A percentile compares a stretch with the other conserved stretches of the same genome.
Conservation (phyloP, 2,888 invertebrate genomes). For the Bombylius major region DNA sequence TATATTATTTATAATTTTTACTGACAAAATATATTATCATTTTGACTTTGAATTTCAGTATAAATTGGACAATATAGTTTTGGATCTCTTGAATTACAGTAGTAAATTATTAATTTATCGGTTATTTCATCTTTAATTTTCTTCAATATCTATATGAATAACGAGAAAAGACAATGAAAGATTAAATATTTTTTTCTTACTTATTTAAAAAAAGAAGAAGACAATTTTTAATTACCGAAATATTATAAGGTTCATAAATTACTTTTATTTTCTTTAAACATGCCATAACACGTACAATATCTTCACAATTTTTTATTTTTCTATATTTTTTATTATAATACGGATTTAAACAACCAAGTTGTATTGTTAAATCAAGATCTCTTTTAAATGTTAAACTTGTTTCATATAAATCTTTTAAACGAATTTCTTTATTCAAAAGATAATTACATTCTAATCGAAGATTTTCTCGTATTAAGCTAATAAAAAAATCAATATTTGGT, state of each 20-base stretch:
- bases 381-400: no score
- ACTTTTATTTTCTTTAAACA: slow-evolving; percentile 22
- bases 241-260: slow-evolving; percentile 21
- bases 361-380: no score
- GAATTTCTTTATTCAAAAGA: no score
- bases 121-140: slow-evolving; percentile 25
- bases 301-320: slow-evolving; percentile 18
- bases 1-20: no score
- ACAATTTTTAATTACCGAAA: slow-evolving; percentile 18
- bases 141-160: slow-evolving; percentile 17
- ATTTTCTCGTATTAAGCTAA: no score
- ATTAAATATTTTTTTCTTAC: not conserved
- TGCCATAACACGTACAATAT: slow-evolving; percentile 24
- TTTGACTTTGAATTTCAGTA: no score
- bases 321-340: not conserved
- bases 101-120: slow-evolving; percentile 23
- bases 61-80: no score
- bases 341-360: not conserved
- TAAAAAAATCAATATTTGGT: no score
- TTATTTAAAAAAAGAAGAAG: not conserved
- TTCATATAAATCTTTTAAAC: no score
- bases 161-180: not conserved
- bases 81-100: slow-evolving; percentile 14
- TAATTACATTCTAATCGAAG: no score
- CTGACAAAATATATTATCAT: no score